Conservation (phyloP, 1,140 invertebrate genomes). For the Chironomus tepperi region DNA sequence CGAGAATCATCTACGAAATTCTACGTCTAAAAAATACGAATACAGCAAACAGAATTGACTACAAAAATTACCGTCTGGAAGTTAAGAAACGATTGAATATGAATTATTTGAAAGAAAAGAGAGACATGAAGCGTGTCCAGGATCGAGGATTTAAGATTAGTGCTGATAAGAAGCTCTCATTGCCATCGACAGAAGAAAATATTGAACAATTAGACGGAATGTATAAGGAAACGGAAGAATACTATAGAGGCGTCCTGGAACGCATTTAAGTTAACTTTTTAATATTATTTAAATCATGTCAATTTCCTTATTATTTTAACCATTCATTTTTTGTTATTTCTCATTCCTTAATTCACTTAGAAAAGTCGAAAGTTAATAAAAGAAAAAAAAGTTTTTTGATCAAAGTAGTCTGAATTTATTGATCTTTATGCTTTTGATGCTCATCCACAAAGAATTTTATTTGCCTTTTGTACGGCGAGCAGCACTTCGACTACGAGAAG, state of each 20-base stretch:
- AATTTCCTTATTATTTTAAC: too few relatives aligned
- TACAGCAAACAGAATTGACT: constrained; percentile 56
- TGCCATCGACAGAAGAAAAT: constrained; percentile 35
- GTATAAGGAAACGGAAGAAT: background rate
- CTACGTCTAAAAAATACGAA: constrained; percentile 67
- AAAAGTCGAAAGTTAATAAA: too few relatives aligned
- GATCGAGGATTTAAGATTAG: constrained; percentile 36
- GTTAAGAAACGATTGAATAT: constrained; percentile 78
- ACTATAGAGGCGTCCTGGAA: background rate
- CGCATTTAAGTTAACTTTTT: background rate
- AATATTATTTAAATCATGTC: too few relatives aligned
- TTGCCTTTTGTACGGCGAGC: too few relatives aligned
- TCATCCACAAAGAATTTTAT: too few relatives aligned
- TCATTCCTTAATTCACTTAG: too few relatives aligned
- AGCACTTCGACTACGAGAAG: too few relatives aligned
- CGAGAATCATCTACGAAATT: constrained; percentile 82
- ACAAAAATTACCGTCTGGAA: constrained; percentile 67
- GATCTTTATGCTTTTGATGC: too few relatives aligned
- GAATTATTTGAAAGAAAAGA: constrained; percentile 36
- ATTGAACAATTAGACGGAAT: constrained; percentile 33
- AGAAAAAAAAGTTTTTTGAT: too few relatives aligned
- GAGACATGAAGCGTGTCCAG: constrained; percentile 38
- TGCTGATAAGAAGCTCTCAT: constrained; percentile 32
- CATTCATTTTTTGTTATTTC: too few relatives aligned
- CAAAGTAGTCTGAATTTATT: too few relatives aligned